phyloP scores from a whole-genome alignment of 2,888 invertebrate genomes.

The Drosophila quinaria region DNA sequence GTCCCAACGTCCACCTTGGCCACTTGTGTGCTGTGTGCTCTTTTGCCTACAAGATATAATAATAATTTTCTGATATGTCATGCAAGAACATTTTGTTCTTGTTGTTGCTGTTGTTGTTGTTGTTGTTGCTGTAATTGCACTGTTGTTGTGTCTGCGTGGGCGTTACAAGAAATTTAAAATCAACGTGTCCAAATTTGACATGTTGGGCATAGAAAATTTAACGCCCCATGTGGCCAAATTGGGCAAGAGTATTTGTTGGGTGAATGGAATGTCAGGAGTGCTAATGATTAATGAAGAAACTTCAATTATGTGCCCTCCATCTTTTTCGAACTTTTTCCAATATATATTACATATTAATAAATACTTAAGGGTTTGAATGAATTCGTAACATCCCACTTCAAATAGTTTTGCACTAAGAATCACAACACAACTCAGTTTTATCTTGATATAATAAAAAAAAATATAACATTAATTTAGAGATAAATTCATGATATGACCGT shows the following conservation, averaged over 20 bases:
- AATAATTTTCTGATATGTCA: conserved; percentile 80
- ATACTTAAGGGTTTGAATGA: too few relatives aligned
- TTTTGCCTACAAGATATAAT: conserved; percentile 71
- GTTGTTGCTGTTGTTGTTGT: conserved; percentile 21
- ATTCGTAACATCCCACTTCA: too few relatives aligned
- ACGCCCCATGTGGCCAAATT: conserved; percentile 50
- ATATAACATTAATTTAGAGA: too few relatives aligned
- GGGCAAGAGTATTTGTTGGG: conserved; percentile 34
- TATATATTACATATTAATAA: not conserved
- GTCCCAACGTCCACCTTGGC: conserved; percentile 41
- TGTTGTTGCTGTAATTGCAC: conserved; percentile 20
- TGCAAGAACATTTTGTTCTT: conserved; percentile 58
- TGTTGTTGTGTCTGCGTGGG: conserved; percentile 40
- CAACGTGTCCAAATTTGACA: conserved; percentile 53
- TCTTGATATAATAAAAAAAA: too few relatives aligned
- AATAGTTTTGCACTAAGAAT: too few relatives aligned
- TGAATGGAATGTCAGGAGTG: conserved; percentile 10
- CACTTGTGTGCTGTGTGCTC: conserved; percentile 73
- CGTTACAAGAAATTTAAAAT: conserved; percentile 43
- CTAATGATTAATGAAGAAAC: conserved; percentile 34
- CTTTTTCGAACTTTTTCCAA: not conserved
- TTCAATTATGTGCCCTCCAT: not conserved
- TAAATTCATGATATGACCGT: too few relatives aligned
- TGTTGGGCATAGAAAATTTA: conserved; percentile 39
- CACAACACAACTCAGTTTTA: too few relatives aligned